Conservation (phyloP, 2,888 invertebrate genomes). For the Plagodis dolabraria region DNA sequence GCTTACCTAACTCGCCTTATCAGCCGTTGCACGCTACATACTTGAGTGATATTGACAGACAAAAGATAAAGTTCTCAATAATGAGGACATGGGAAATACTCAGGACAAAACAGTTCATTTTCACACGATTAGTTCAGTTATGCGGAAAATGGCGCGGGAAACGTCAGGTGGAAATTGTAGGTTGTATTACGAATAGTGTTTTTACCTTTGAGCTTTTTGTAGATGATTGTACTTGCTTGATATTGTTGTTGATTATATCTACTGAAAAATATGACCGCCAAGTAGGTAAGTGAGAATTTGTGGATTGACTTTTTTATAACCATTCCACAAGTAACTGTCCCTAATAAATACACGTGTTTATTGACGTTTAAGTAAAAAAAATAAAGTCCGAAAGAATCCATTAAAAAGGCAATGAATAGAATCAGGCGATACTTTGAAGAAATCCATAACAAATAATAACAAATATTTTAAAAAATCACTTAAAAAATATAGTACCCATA, state of each 20-base stretch:
- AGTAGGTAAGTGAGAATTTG: no score
- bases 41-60: not conserved
- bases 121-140: conserved; percentile 11
- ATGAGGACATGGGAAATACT: conserved; percentile 14
- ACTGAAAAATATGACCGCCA: no score
- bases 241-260: not conserved
- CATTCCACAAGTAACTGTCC: no score
- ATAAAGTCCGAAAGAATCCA: no score
- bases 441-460: no score
- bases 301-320: no score
- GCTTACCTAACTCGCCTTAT: not conserved
- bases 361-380: no score
- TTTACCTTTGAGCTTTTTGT: not conserved
- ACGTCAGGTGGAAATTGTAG: conserved; percentile 10
- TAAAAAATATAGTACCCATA: no score
- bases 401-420: no score
- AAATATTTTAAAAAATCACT: no score
- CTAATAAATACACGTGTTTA: no score
- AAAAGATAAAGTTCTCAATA: not conserved
- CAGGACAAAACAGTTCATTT: conserved; percentile 6
- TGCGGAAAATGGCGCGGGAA: conserved; percentile 7
- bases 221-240: not conserved
- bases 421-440: no score
- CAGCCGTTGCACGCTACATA: not conserved
- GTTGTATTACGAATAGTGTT: not conserved